Percentiles rank a stretch among this genome's conserved stretches.
phyloP scores from a whole-genome alignment of 2,888 invertebrate species.

The Macaria liturata region DNA sequence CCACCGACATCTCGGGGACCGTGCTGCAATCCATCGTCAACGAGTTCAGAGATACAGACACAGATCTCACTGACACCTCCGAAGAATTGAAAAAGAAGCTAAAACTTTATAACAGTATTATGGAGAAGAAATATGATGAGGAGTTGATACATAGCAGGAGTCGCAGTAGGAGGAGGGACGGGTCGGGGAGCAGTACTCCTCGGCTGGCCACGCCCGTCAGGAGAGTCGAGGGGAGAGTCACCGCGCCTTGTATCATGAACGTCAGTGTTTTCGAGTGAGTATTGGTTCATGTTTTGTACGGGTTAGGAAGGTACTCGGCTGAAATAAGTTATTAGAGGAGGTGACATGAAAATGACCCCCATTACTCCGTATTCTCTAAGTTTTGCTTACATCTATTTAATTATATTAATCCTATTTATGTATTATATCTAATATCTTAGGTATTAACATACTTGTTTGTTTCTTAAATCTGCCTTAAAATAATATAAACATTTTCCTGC shows the following conservation, averaged over 20 bases:
- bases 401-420: too few species aligned
- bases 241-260: slow-evolving; percentile 64
- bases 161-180: slow-evolving; percentile 60
- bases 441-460: too few species aligned
- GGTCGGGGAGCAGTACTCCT: slow-evolving; percentile 59
- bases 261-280: slow-evolving; percentile 60
- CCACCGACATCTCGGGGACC: slow-evolving; percentile 68
- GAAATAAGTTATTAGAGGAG: too few species aligned
- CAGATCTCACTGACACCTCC: slow-evolving; percentile 50
- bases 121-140: slow-evolving; percentile 88
- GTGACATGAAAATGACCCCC: too few species aligned
- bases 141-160: slow-evolving; percentile 85
- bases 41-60: slow-evolving; percentile 66
- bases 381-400: too few species aligned
- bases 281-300: too few species aligned
- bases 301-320: too few species aligned
- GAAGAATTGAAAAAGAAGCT: slow-evolving; percentile 78
- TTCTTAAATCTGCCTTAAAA: too few species aligned
- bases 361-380: too few species aligned
- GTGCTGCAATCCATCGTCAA: slow-evolving; percentile 73
- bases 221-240: slow-evolving; percentile 49
- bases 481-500: neutral
- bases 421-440: too few species aligned
- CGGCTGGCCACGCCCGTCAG: slow-evolving; percentile 53
- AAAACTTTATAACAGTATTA: slow-evolving; percentile 87